Evolutionary conservation across 2,113 vertebrate species (phyloP).

Genomic region (Sturnus vulgaris): DNA sequence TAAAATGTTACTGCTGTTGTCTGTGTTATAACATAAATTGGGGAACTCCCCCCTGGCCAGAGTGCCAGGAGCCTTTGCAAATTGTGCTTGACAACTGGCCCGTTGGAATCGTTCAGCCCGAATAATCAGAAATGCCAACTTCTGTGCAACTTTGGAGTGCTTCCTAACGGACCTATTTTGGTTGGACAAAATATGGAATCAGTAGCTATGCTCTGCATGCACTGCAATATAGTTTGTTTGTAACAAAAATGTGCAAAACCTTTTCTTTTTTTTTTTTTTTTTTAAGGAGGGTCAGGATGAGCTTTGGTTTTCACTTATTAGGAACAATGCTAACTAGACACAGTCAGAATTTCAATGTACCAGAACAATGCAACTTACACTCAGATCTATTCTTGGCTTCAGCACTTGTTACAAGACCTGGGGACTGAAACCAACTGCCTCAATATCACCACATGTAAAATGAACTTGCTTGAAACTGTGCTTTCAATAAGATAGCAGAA

Average conservation of each 20-base stretch:
- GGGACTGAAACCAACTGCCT: not conserved
- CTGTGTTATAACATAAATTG: not conserved
- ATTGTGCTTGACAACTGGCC: constrained; percentile 9
- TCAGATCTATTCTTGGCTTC: not conserved
- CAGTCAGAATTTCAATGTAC: not conserved
- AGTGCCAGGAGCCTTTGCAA: not conserved
- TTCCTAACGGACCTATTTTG: not conserved
- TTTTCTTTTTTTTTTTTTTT: not conserved
- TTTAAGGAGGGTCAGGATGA: not conserved
- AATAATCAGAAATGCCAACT: not conserved
- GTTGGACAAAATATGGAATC: not conserved
- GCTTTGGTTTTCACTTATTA: not conserved
- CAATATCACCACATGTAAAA: not conserved
- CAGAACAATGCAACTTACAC: not conserved
- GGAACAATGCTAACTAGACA: not conserved
- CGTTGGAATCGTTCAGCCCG: not conserved
- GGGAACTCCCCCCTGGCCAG: not conserved
- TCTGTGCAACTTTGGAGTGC: not conserved
- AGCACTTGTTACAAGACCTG: not conserved
- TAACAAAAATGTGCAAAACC: not conserved
- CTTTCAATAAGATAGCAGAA: constrained; percentile 2
- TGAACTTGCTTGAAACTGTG: not conserved
- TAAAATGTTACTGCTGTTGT: constrained; percentile 37
- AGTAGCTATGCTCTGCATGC: not conserved
- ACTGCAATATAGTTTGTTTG: not conserved